Evolutionary conservation across 2,797 vertebrate genomes (phyloP).

Genomic region (Scolopax rusticola): DNA sequence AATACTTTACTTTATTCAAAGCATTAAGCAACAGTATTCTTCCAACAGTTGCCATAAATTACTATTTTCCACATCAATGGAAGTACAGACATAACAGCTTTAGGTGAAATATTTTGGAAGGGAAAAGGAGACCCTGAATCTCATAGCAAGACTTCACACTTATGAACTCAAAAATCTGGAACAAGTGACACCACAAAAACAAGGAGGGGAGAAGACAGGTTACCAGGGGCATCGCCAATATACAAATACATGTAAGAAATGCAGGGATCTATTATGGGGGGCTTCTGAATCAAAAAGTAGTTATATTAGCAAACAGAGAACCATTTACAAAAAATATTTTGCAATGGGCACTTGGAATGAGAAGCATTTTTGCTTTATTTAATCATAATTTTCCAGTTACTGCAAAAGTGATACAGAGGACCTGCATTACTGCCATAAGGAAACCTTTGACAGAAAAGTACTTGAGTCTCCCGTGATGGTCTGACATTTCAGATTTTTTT

Average conservation of each 20-base stretch:
- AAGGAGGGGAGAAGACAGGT: accelerated
- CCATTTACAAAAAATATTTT: not conserved
- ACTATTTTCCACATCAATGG: not conserved
- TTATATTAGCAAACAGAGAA: not conserved
- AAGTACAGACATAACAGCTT: not conserved
- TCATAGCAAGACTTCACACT: not conserved
- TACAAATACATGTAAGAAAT: not conserved
- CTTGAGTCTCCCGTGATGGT: not conserved
- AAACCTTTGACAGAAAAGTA: not conserved
- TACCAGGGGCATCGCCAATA: not conserved
- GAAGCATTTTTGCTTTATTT: not conserved
- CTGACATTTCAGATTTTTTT: not conserved
- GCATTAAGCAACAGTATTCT: not conserved
- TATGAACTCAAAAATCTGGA: not conserved
- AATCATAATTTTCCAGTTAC: not conserved
- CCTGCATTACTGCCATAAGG: not conserved
- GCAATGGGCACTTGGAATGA: not conserved
- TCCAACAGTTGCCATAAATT: not conserved
- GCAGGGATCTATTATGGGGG: not conserved
- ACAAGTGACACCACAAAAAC: not conserved
- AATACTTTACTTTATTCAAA: not conserved
- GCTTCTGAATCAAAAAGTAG: not conserved
- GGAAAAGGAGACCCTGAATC: not conserved
- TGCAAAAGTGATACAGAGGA: not conserved
- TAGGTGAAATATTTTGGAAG: not conserved